phyloP scores from a whole-genome alignment of 2,888 invertebrate species.

The Hoplodrina ambigua region DNA sequence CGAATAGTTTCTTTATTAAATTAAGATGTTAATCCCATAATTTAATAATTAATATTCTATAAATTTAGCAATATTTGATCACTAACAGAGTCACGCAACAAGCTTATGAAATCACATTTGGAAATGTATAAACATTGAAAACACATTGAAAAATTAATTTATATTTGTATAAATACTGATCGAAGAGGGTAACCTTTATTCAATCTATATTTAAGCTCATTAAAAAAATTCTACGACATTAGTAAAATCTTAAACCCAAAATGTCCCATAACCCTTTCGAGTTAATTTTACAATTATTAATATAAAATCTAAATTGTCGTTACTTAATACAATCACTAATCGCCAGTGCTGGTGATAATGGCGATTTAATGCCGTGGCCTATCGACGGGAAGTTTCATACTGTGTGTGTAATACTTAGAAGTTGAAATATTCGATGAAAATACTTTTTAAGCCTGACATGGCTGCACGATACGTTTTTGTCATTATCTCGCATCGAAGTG shows the following conservation, averaged over 20 bases:
- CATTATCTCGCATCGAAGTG: background rate
- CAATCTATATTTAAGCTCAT: background rate
- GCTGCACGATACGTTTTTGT: background rate
- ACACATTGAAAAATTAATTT: background rate
- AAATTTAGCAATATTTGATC: background rate
- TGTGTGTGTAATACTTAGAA: conserved; percentile 17
- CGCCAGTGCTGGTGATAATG: conserved; percentile 36
- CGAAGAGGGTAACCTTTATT: background rate
- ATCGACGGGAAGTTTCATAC: conserved; percentile 26
- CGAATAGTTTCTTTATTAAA: background rate
- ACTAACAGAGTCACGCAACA: background rate
- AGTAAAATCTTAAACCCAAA: conserved; percentile 39
- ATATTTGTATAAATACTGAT: conserved; percentile 8
- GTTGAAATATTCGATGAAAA: background rate
- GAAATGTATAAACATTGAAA: conserved; percentile 2
- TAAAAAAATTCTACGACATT: background rate
- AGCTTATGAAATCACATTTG: background rate
- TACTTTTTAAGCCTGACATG: background rate
- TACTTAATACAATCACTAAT: conserved; percentile 60
- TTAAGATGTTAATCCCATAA: background rate
- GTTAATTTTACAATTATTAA: conserved; percentile 70
- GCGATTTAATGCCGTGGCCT: conserved; percentile 47
- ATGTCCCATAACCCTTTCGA: conserved; percentile 63
- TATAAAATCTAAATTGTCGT: conserved; percentile 68
- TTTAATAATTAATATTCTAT: background rate